phyloP scores from a whole-genome alignment of 2,113 vertebrate genomes.

The Eidolon helvum region DNA sequence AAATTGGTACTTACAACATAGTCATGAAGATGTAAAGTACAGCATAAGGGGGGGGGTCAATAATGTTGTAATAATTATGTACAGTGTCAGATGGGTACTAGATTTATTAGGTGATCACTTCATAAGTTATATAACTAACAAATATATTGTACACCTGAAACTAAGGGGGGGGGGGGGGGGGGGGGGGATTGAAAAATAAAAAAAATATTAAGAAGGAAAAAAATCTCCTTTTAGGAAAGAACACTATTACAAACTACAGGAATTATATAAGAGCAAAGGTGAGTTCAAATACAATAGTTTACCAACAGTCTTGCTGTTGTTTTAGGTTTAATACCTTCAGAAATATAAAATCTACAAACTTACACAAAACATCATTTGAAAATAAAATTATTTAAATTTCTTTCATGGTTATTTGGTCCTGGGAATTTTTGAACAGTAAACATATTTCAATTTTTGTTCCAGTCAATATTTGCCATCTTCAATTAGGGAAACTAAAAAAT shows the following conservation, averaged over 20 bases:
- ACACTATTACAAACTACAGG: constrained; percentile 27
- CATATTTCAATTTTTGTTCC: constrained; percentile 27
- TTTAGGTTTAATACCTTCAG: constrained; percentile 27
- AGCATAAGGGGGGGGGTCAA: too few species aligned
- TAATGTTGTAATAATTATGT: too few species aligned
- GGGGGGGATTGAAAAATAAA: too few species aligned
- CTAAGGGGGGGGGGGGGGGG: too few species aligned
- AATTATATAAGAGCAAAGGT: constrained; percentile 37
- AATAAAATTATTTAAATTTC: constrained; percentile 41
- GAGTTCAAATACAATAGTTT: constrained; percentile 30
- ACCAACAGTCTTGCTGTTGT: background rate
- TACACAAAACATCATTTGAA: constrained; percentile 40
- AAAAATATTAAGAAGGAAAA: too few species aligned
- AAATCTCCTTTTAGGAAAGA: background rate
- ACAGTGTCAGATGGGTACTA: too few species aligned
- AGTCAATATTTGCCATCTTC: background rate
- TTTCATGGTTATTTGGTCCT: constrained; percentile 10
- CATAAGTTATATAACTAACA: too few species aligned
- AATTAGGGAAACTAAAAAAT: background rate
- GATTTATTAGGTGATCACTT: too few species aligned
- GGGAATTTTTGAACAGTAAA: constrained; percentile 31
- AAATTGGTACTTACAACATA: too few species aligned
- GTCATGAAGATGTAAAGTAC: too few species aligned
- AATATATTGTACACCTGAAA: too few species aligned
- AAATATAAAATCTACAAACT: constrained; percentile 23